Conservation (phyloP, 2,888 invertebrate genomes). For the Formica aserva region DNA sequence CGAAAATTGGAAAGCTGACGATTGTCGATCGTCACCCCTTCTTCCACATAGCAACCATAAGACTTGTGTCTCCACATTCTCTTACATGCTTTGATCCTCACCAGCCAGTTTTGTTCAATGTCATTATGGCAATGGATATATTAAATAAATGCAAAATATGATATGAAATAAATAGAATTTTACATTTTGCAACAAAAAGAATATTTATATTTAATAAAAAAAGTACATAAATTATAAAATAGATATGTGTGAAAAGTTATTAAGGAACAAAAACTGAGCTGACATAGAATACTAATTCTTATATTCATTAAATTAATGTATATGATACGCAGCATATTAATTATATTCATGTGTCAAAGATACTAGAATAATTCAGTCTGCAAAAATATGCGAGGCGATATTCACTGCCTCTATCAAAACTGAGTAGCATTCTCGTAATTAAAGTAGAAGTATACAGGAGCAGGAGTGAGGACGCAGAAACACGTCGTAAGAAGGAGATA, state of each 20-base stretch:
- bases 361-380: background rate
- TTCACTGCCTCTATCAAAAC: slow-evolving; percentile 13
- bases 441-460: slow-evolving; percentile 63
- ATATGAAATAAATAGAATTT: background rate
- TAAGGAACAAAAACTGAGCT: background rate
- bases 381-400: slow-evolving; percentile 1
- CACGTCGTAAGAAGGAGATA: slow-evolving; percentile 36
- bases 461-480: slow-evolving; percentile 30
- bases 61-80: slow-evolving; percentile 1
- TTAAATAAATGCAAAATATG: background rate
- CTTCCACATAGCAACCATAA: slow-evolving; percentile 12
- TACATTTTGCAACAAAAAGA: background rate
- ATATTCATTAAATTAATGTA: background rate
- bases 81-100: background rate
- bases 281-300: background rate
- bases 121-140: background rate
- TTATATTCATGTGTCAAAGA: background rate
- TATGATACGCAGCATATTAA: background rate
- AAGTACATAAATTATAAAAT: background rate
- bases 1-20: slow-evolving; percentile 74
- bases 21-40: slow-evolving; percentile 73
- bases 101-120: background rate
- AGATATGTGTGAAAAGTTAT: background rate
- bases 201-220: background rate
- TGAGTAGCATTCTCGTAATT: slow-evolving; percentile 71